These are phyloP conservation scores for Tenthredo mesomela DNA, from an alignment of 2,888 invertebrate species.

Conservation along the genomic window DNA sequence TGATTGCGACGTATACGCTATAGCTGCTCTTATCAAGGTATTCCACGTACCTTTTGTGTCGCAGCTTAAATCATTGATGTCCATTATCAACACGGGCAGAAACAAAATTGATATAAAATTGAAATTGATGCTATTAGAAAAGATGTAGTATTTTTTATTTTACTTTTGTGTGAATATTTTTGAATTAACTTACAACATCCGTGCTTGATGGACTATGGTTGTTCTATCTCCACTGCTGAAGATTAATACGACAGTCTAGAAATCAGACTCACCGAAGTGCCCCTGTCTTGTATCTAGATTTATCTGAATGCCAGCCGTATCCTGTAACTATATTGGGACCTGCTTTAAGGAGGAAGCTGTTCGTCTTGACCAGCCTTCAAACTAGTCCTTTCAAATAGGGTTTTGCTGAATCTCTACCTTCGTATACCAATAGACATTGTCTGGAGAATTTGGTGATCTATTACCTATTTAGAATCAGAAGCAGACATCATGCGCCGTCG, in stretches of 20 bases:
- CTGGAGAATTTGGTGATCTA: not conserved
- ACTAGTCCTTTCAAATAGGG: not conserved
- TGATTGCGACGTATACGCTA: not conserved
- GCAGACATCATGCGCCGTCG: not conserved
- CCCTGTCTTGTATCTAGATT: constrained; percentile 5
- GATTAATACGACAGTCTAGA: constrained; percentile 7
- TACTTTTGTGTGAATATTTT: no score
- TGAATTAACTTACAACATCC: not conserved
- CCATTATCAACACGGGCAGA: not conserved
- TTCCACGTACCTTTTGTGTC: not conserved
- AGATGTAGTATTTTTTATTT: no score
- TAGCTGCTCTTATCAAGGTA: not conserved
- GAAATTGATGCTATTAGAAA: not conserved
- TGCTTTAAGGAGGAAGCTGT: not conserved
- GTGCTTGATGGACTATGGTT: not conserved
- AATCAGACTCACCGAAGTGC: not conserved
- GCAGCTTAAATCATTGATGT: not conserved
- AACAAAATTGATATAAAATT: not conserved
- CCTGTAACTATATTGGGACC: not conserved
- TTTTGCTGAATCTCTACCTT: not conserved
- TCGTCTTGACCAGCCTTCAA: not conserved
- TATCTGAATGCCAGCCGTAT: not conserved
- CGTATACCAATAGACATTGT: not conserved
- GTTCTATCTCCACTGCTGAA: not conserved
- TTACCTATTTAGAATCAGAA: not conserved